Evolutionary conservation across 2,113 vertebrate genomes (phyloP), one percentile per base, ranked within the genome.

Genomic region (Sturnira hondurensis): DNA sequence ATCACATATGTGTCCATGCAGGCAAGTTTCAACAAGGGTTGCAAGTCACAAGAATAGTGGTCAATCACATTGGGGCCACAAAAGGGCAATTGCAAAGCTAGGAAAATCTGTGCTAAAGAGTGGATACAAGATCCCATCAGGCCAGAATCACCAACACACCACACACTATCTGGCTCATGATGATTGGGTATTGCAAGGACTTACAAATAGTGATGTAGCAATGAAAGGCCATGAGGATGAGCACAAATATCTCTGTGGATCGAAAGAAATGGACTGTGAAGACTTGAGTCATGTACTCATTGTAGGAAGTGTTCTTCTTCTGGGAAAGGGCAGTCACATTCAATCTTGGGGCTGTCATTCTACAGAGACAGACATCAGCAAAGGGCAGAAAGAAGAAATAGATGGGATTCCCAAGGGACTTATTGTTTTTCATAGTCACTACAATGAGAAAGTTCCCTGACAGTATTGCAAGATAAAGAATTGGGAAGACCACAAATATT

Each of bases 311-410:
- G 15, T 41, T 88, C 38, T 91, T 94, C 8, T 70, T 63, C n/a
- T 70, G 50, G 47, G 77, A 77, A 50, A 96, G 4, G 8, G 77
- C 17, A 52, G 84, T 76, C 41, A 83, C 68, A 38, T 77, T 91
- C 76, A 96, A 5, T 61, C 89, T 92, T 31, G 89, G 77, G 0
- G 84, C 77, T 4, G 33, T 94, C 19, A 41, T 77, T 31, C 70
- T 63, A 84, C 89, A 94, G 38, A 91, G 56, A 67, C 89, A 94
- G 28, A 61, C 52, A 71, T 92, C 77, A 63, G 70, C 54, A 45
- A 94, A 92, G 24, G 95, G 92, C 43, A 96, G 38, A 24, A 84
- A 63, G 45, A 94, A 94, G 43, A 84, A 92, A 45, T 94, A 96
- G 84, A 65, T 88, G 7, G 93, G 89, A 41, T n/a, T 78, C 31